A percentile compares a stretch with the other conserved stretches of the same genome.
These are phyloP conservation scores for Ceramica pisi DNA, from an alignment of 2,888 invertebrate species.

Conservation along the genomic window DNA sequence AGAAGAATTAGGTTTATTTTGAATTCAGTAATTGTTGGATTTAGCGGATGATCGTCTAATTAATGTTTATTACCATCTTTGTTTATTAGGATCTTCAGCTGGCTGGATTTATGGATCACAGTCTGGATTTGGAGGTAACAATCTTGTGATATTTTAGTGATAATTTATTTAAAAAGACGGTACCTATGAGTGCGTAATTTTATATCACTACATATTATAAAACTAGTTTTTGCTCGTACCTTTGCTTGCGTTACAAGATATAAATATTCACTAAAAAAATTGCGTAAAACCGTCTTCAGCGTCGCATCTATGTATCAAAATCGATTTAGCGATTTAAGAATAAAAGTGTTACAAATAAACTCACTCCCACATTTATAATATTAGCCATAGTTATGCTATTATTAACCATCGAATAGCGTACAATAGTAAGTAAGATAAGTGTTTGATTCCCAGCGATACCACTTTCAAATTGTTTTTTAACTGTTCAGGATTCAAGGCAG, in stretches of 20 bases:
- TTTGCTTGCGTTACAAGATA: too few relatives aligned
- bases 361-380: too few relatives aligned
- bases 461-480: not conserved
- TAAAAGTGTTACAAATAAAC: too few relatives aligned
- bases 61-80: slow-evolving; percentile 27
- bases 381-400: not conserved
- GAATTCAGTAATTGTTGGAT: slow-evolving; percentile 13
- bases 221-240: too few relatives aligned
- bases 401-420: not conserved
- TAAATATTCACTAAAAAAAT: too few relatives aligned
- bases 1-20: slow-evolving; percentile 28
- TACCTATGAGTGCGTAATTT: too few relatives aligned
- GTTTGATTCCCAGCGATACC: not conserved
- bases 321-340: too few relatives aligned
- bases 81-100: slow-evolving; percentile 26
- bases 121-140: slow-evolving; percentile 38
- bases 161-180: not conserved
- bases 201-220: too few relatives aligned
- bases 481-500: slow-evolving; percentile 30
- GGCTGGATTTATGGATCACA: slow-evolving; percentile 22
- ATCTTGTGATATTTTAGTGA: not conserved
- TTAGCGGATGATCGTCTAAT: not conserved
- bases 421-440: not conserved
- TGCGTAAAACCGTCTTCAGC: too few relatives aligned
- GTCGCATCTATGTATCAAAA: too few relatives aligned